Evolutionary conservation across 2,797 vertebrate species (phyloP).

Genomic region (Lindbergichthys nudifrons): DNA sequence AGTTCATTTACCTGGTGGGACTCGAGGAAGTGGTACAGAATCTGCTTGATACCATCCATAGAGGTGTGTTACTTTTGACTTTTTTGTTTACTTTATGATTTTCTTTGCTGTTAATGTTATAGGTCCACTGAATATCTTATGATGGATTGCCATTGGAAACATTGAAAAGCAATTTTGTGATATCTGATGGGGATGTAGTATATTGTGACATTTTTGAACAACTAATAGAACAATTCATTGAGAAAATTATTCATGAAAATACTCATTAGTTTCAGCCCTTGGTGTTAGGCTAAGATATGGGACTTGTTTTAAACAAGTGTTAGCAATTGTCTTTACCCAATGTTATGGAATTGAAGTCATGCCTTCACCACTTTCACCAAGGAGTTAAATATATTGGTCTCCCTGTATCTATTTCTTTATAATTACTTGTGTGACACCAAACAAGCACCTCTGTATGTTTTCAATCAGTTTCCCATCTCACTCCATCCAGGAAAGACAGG

Average conservation of each 20-base stretch:
- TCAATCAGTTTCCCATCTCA: constrained; percentile 29
- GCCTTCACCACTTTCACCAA: neutral
- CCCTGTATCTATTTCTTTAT: neutral
- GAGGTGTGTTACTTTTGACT: constrained; percentile 73
- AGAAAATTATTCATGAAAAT: neutral
- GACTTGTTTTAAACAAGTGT: neutral
- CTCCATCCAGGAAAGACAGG: constrained; percentile 84
- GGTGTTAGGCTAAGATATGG: neutral
- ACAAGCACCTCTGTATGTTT: constrained; percentile 1
- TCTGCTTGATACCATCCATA: constrained; percentile 92
- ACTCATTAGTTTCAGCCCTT: neutral
- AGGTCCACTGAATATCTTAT: neutral
- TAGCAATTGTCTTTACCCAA: neutral
- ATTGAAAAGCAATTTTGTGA: neutral
- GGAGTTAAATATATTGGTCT: neutral
- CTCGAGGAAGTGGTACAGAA: constrained; percentile 97
- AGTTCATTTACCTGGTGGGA: constrained; percentile 97
- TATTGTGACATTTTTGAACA: neutral
- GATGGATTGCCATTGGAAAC: neutral
- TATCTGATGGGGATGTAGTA: neutral
- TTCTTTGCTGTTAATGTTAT: neutral
- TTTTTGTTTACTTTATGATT: neutral
- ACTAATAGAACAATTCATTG: neutral
- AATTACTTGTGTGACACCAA: neutral
- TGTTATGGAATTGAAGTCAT: neutral